Conservation (phyloP, 2,113 vertebrate genomes). For the Corythaixoides concolor region DNA sequence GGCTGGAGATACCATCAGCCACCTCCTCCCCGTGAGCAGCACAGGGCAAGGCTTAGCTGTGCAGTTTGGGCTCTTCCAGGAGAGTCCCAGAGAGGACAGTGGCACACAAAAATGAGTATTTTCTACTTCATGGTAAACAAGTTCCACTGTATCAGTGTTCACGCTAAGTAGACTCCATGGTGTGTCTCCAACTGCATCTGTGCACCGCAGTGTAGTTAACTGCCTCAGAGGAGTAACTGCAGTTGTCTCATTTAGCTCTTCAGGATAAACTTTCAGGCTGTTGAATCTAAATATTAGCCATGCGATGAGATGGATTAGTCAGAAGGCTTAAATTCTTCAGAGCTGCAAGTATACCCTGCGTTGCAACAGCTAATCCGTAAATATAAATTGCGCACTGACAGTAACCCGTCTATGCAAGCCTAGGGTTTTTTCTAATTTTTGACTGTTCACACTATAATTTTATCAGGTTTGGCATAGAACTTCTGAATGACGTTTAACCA, state of each 20-base stretch:
- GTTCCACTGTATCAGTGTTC: constrained; percentile 68
- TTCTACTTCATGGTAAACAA: constrained; percentile 10
- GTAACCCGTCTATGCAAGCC: constrained; percentile 76
- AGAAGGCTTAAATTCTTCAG: constrained; percentile 14
- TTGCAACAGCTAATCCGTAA: constrained; percentile 46
- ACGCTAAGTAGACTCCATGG: constrained; percentile 4
- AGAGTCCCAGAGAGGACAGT: not conserved
- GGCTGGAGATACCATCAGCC: not conserved
- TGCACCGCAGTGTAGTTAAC: constrained; percentile 24
- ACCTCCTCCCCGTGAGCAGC: not conserved
- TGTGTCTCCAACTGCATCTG: constrained; percentile 42
- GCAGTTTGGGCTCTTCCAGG: not conserved
- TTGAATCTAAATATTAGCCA: not conserved
- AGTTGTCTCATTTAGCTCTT: constrained; percentile 35
- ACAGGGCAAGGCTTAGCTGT: not conserved
- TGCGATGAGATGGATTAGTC: not conserved
- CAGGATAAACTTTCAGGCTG: constrained; percentile 42
- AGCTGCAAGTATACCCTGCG: not conserved
- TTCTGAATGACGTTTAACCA: constrained; percentile 75
- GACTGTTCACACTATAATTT: constrained; percentile 61
- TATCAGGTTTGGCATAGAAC: constrained; percentile 68
- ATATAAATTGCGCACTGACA: constrained; percentile 41
- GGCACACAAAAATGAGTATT: not conserved
- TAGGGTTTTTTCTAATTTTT: constrained; percentile 1
- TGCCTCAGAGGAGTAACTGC: constrained; percentile 32